These are phyloP conservation scores for Acinonyx jubatus DNA, from an alignment of 2,113 vertebrate species.

Conservation along the genomic window DNA sequence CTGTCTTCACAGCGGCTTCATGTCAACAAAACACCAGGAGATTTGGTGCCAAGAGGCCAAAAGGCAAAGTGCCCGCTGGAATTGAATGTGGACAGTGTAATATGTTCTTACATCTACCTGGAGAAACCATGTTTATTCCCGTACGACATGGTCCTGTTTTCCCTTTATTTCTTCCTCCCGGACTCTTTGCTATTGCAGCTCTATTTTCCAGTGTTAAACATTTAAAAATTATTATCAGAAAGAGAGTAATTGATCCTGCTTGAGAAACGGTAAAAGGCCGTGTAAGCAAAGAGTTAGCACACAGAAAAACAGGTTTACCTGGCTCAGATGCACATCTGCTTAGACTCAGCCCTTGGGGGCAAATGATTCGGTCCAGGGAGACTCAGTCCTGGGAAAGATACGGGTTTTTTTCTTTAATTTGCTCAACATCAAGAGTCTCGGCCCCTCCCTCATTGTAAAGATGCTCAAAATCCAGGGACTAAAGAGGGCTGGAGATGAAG, in stretches of 20 bases:
- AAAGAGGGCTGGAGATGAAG: background rate
- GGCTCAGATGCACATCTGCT: accelerated
- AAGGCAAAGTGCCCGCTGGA: accelerated
- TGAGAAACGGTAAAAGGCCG: background rate
- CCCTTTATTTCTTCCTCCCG: background rate
- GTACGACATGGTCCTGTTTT: accelerated
- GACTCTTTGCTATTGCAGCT: accelerated
- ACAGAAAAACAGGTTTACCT: background rate
- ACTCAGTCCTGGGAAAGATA: background rate
- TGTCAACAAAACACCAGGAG: accelerated
- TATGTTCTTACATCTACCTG: accelerated
- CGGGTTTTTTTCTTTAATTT: background rate
- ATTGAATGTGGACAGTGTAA: accelerated
- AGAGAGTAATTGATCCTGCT: background rate
- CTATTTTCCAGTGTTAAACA: background rate
- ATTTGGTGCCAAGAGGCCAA: too few species aligned
- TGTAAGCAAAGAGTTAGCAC: background rate
- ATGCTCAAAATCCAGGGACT: background rate
- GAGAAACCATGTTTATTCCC: accelerated
- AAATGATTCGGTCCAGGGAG: background rate
- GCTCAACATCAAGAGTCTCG: background rate
- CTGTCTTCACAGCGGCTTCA: accelerated
- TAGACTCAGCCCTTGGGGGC: background rate
- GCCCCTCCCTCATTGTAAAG: background rate
- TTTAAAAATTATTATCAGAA: background rate